phyloP scores from a whole-genome alignment of 2,113 vertebrate genomes.

The Aplodontia rufa region DNA sequence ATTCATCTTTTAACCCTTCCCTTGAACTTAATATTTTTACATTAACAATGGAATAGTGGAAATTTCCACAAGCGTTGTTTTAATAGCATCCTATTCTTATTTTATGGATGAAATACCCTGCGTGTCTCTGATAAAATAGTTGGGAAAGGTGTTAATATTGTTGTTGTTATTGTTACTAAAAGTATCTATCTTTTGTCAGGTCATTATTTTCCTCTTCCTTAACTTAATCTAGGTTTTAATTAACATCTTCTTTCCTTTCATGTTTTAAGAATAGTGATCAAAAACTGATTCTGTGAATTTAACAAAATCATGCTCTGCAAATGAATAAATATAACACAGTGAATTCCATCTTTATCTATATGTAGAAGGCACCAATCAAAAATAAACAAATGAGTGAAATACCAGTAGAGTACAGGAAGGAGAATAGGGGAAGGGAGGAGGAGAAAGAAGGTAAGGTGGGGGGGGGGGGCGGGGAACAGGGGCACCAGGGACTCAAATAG shows the following conservation, averaged over 20 bases:
- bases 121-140: not conserved
- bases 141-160: not conserved
- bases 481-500: too few species aligned
- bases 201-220: not conserved
- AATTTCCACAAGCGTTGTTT: not conserved
- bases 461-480: not conserved
- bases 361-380: too few species aligned
- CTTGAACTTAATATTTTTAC: not conserved
- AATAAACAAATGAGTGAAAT: too few species aligned
- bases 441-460: too few species aligned
- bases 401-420: not conserved
- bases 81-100: not conserved
- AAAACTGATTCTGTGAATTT: not conserved
- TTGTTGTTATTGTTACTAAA: not conserved
- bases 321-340: too few species aligned
- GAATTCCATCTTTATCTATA: too few species aligned
- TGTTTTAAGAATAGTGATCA: not conserved
- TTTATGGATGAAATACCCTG: not conserved
- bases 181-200: not conserved
- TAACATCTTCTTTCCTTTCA: not conserved
- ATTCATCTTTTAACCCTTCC: not conserved
- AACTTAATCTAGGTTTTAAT: not conserved
- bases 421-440: too few species aligned
- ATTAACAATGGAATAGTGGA: not conserved
- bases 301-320: too few species aligned